Percentiles rank a stretch among this genome's conserved stretches.
Conservation (phyloP, 2,888 invertebrate species). For the Philereme vetulata region DNA sequence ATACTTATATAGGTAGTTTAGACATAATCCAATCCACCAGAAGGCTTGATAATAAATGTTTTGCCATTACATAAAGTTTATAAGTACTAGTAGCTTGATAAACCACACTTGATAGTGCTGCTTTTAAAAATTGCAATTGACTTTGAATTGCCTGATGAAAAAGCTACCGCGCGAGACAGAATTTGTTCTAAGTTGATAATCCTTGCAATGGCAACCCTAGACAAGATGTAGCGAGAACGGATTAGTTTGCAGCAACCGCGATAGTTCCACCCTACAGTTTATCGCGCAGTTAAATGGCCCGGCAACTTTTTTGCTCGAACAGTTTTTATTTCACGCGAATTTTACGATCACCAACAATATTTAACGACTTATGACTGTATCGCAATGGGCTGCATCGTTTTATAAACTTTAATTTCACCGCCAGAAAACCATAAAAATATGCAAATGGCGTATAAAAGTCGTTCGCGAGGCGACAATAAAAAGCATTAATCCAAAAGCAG, state of each 20-base stretch:
- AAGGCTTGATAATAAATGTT: no score
- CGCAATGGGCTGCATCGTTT: conserved; percentile 72
- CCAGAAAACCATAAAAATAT: conserved; percentile 80
- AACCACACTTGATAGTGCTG: no score
- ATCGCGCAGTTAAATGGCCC: conserved; percentile 50
- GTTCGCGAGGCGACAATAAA: conserved; percentile 64
- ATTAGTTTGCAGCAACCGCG: neutral
- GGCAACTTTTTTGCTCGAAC: conserved; percentile 69
- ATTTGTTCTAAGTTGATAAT: no score
- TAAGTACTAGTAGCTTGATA: no score
- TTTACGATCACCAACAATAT: conserved; percentile 77
- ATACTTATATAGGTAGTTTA: no score
- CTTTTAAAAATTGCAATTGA: no score
- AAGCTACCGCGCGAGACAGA: no score
- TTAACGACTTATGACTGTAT: conserved; percentile 76
- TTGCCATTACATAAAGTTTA: no score
- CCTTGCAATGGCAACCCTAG: no score
- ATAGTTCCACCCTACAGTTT: conserved; percentile 27
- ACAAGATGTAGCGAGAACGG: neutral
- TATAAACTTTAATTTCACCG: conserved; percentile 83
- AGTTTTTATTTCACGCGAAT: conserved; percentile 72
- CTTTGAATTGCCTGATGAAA: no score
- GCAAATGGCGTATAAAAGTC: conserved; percentile 78
- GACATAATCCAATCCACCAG: no score
- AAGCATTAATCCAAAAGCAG: conserved; percentile 56